phyloP scores from a whole-genome alignment of 2,888 invertebrate species.

The Stenotaenia linearis region DNA sequence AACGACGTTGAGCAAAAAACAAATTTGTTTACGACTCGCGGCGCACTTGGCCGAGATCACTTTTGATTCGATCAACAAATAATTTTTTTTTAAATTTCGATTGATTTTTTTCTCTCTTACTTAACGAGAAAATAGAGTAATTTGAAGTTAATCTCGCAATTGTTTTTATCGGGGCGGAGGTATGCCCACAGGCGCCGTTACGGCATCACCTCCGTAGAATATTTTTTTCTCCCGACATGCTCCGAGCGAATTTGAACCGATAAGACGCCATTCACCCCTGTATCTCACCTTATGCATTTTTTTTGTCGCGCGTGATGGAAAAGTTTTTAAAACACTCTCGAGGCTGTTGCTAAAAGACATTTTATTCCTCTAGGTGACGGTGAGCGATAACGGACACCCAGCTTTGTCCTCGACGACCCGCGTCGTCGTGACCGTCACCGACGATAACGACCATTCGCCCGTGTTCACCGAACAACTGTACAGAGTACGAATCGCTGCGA shows the following conservation, averaged over 20 bases:
- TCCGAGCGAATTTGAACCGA: not conserved
- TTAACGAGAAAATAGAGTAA: slow-evolving; percentile 1
- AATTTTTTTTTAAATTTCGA: too few relatives aligned
- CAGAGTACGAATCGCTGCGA: slow-evolving; percentile 59
- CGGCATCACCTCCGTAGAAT: not conserved
- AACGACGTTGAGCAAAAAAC: not conserved
- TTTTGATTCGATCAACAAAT: too few relatives aligned
- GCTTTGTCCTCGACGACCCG: slow-evolving; percentile 45
- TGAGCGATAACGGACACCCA: slow-evolving; percentile 47
- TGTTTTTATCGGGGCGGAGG: not conserved
- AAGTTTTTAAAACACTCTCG: slow-evolving; percentile 43
- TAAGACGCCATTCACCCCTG: slow-evolving; percentile 3
- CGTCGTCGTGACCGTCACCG: slow-evolving; percentile 43
- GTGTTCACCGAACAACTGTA: slow-evolving; percentile 31
- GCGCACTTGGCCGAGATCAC: too few relatives aligned
- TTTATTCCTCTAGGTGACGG: slow-evolving; percentile 44
- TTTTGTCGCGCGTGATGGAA: slow-evolving; percentile 37
- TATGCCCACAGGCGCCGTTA: not conserved
- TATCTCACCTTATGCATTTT: slow-evolving; percentile 38
- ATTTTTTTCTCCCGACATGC: not conserved
- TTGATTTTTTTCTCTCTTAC: not conserved
- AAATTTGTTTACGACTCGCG: not conserved
- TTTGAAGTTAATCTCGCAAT: slow-evolving; percentile 10
- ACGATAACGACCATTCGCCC: slow-evolving; percentile 36
- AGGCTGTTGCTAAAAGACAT: slow-evolving; percentile 32